These are phyloP conservation scores for Grus americana DNA, from an alignment of 2,113 vertebrate genomes.

Conservation along the genomic window DNA sequence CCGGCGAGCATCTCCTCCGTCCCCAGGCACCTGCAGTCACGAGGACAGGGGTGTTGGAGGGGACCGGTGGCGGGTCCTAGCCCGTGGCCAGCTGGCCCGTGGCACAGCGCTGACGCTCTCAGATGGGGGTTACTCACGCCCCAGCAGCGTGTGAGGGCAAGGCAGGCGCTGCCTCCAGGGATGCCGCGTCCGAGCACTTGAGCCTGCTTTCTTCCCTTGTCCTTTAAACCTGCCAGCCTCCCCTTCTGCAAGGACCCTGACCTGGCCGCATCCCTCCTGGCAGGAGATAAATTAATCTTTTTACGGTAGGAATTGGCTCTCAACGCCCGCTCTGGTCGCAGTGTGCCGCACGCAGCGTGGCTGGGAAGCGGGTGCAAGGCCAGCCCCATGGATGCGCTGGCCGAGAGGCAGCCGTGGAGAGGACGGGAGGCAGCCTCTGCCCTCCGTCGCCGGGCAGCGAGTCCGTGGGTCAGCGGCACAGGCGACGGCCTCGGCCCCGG, in stretches of 20 bases:
- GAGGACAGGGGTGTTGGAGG: background rate
- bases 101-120: background rate
- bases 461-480: background rate
- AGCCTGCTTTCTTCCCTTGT: background rate
- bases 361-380: fast-evolving
- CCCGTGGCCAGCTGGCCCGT: fast-evolving
- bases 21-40: background rate
- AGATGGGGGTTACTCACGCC: background rate
- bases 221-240: background rate
- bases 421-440: background rate
- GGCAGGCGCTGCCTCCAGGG: background rate
- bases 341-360: fast-evolving
- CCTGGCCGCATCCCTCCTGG: background rate
- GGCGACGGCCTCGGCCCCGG: fast-evolving
- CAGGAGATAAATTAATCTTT: background rate
- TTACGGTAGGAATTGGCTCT: background rate
- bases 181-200: background rate
- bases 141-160: background rate
- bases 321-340: fast-evolving
- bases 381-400: background rate
- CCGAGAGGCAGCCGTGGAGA: background rate
- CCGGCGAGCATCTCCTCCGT: background rate
- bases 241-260: background rate
- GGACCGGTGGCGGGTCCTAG: background rate
- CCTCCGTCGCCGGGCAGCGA: background rate